phyloP scores from a whole-genome alignment of 2,888 invertebrate species.

The Argynnis bischoffii region DNA sequence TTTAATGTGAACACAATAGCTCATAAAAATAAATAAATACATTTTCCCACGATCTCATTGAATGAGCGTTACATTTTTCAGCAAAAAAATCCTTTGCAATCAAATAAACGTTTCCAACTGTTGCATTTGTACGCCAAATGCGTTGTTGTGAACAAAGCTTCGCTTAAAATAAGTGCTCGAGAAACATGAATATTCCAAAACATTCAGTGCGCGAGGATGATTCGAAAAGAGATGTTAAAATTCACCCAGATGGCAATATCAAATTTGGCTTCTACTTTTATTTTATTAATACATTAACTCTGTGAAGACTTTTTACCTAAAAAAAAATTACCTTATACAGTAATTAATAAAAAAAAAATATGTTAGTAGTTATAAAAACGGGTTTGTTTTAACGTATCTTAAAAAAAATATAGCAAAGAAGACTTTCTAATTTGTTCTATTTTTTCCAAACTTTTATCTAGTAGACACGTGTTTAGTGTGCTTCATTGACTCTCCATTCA shows the following conservation, averaged over 20 bases:
- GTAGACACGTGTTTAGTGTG: too few species aligned
- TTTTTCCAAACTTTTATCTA: too few species aligned
- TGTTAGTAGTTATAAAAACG: too few species aligned
- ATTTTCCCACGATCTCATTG: background rate
- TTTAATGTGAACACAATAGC: background rate
- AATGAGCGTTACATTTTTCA: constrained; percentile 15
- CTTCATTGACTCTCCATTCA: too few species aligned
- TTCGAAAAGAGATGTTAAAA: constrained; percentile 22
- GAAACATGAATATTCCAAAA: constrained; percentile 35
- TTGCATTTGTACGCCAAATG: constrained; percentile 28
- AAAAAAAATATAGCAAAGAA: too few species aligned
- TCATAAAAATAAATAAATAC: background rate
- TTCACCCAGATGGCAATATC: constrained; percentile 13
- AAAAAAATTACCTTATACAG: too few species aligned
- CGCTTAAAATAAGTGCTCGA: constrained; percentile 27
- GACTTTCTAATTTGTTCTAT: too few species aligned
- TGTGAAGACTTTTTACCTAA: background rate
- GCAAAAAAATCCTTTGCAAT: constrained; percentile 19
- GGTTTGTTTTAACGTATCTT: too few species aligned
- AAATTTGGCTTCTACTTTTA: background rate
- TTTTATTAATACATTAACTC: background rate
- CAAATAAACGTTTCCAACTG: constrained; percentile 25
- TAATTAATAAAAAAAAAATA: too few species aligned
- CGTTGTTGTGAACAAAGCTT: constrained; percentile 26
- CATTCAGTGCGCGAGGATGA: constrained; percentile 23